These are phyloP conservation scores for Pantala flavescens DNA, from an alignment of 1,140 invertebrate species.

Conservation along the genomic window DNA sequence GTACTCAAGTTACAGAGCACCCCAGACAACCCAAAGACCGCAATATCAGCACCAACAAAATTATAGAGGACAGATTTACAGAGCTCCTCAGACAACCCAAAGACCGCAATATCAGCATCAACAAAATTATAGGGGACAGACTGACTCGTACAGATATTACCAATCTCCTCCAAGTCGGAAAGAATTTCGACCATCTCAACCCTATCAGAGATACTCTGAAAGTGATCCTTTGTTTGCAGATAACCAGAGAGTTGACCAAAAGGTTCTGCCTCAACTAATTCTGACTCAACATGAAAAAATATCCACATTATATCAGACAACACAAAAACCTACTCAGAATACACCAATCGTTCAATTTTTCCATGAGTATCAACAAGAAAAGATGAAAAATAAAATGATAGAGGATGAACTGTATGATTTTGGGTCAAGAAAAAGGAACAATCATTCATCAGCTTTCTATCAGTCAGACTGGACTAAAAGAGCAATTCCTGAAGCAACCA, in stretches of 20 bases:
- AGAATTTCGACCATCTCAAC: constrained; percentile 12
- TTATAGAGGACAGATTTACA: background rate
- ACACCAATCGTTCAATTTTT: too few species aligned
- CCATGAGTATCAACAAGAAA: too few species aligned
- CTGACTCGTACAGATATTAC: background rate
- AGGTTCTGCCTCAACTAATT: background rate
- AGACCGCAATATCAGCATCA: background rate
- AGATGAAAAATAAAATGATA: too few species aligned
- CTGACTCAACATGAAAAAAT: background rate
- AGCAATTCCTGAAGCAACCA: too few species aligned
- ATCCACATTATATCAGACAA: background rate
- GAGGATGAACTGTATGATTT: too few species aligned
- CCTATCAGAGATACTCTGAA: constrained; percentile 20
- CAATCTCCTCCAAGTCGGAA: background rate
- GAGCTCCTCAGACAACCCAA: too few species aligned
- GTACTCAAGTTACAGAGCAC: background rate
- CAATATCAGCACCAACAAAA: background rate
- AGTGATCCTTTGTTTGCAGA: constrained; percentile 24
- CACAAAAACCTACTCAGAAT: too few species aligned
- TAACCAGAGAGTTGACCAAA: background rate
- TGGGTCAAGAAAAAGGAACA: too few species aligned
- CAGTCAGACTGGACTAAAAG: too few species aligned
- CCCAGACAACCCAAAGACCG: background rate
- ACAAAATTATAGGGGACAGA: background rate
- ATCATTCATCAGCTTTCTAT: too few species aligned